These are phyloP conservation scores for Scarus forsteni DNA, from an alignment of 2,797 vertebrate species.

Conservation along the genomic window DNA sequence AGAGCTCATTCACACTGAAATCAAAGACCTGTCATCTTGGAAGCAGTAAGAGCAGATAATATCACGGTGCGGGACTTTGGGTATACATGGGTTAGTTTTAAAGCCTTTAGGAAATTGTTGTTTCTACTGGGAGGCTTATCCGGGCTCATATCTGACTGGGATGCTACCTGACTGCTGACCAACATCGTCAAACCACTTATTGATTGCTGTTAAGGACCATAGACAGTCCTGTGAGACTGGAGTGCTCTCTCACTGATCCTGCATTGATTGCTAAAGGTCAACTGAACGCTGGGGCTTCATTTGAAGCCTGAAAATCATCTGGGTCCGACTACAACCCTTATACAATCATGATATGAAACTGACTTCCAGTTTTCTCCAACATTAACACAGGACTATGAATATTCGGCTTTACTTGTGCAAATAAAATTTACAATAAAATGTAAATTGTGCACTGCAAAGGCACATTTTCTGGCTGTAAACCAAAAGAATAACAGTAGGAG, in stretches of 20 bases:
- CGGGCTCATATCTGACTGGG: slow-evolving; percentile 25
- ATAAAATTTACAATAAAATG: no score
- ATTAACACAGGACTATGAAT: no score
- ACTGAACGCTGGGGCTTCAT: no score
- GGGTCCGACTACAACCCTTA: no score
- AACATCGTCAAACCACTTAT: slow-evolving; percentile 25
- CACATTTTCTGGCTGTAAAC: no score
- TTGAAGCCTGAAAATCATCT: no score
- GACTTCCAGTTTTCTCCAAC: no score
- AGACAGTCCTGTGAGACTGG: slow-evolving; percentile 4
- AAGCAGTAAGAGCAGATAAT: slow-evolving; percentile 76
- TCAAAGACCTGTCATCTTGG: slow-evolving; percentile 82
- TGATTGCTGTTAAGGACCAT: slow-evolving; percentile 15
- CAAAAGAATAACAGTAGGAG: no score
- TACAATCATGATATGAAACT: no score
- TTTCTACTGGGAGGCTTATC: slow-evolving; percentile 50
- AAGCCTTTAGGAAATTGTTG: slow-evolving; percentile 61
- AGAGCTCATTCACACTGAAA: slow-evolving; percentile 77
- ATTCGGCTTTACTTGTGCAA: no score
- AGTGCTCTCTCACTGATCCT: neutral
- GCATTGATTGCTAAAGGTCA: no score
- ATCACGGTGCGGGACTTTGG: slow-evolving; percentile 68
- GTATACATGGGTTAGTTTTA: slow-evolving; percentile 33
- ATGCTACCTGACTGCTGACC: slow-evolving; percentile 38
- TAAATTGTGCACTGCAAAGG: no score